These are phyloP conservation scores for Dascyllus trimaculatus DNA, from an alignment of 2,113 vertebrate genomes.

Conservation along the genomic window DNA sequence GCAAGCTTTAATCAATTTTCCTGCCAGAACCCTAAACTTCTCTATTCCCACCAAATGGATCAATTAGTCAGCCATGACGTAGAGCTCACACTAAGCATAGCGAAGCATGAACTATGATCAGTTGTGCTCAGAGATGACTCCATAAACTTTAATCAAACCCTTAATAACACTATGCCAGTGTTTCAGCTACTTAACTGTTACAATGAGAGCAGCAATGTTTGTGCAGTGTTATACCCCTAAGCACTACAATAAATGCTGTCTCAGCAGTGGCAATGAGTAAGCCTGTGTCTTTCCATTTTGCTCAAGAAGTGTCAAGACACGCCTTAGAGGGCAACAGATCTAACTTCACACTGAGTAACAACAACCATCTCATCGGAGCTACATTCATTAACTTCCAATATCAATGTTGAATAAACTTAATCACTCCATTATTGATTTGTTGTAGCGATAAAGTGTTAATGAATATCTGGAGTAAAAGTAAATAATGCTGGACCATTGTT, in stretches of 20 bases:
- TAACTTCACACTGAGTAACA: slow-evolving; percentile 34
- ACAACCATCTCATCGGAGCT: slow-evolving; percentile 35
- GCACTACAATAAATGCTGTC: slow-evolving; percentile 18
- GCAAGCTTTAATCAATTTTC: not conserved
- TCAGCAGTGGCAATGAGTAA: slow-evolving; percentile 41
- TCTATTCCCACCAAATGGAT: not conserved
- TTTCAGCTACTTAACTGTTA: not conserved
- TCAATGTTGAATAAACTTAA: slow-evolving; percentile 44
- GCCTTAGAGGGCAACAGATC: slow-evolving; percentile 55
- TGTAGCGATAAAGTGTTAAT: slow-evolving; percentile 34
- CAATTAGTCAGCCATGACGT: not conserved
- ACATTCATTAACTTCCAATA: slow-evolving; percentile 42
- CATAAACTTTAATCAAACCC: not conserved
- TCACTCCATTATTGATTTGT: slow-evolving; percentile 33
- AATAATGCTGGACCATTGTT: slow-evolving; percentile 33
- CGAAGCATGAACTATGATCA: not conserved
- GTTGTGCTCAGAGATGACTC: not conserved
- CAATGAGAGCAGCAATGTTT: not conserved
- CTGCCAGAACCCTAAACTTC: not conserved
- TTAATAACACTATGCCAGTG: not conserved
- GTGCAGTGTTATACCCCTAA: not conserved
- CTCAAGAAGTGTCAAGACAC: slow-evolving; percentile 73
- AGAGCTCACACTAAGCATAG: no score
- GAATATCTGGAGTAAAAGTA: slow-evolving; percentile 46
- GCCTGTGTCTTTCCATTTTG: slow-evolving; percentile 33